Evolutionary conservation across 2,113 vertebrate species (phyloP), one percentile per base, ranked within the genome.

Genomic region (Nycticebus coucang): DNA sequence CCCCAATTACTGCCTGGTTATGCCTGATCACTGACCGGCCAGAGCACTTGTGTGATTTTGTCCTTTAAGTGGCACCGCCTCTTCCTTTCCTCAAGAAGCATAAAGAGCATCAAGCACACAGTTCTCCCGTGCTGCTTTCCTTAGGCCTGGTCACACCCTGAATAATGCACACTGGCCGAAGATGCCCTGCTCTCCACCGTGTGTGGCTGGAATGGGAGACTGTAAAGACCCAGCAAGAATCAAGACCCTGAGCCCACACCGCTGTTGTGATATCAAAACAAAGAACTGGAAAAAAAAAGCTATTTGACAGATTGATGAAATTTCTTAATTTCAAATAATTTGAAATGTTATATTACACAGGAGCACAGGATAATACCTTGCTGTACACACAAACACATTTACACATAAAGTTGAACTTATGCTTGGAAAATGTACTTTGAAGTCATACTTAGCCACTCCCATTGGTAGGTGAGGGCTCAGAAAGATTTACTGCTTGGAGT

Each of bases 101-200:
- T 18, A 15, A 21, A 10, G 13, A 53, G n/a, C 59, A 21, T 53
- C 59, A 77, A 22, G 4, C 9, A 60, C 12, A 7, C 8, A 66
- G 13, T 9, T 12, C 4, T 4, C 30, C 1, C 11, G 14, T 2
- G 15, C 2, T 22, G 5, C 28, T 21, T 24, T 19, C 33, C 28
- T 17, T 4, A 7, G 13, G 0, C 0, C 30, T 10, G 17, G 6
- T 50, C n/a, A 64, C 2, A 4, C 28, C 22, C 24, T 2, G 4
- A 28, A 33, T n/a, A 0, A 9, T 13, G 8, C 26, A 57, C 53
- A 15, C 17, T 28, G 74, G 2, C 18, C 21, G 14, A 9, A 37
- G 19, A 55, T 17, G 10, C 8, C 28, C 53, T 9, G 1, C 14
- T 53, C 30, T 50, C 6, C 15, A 21, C 0, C 1, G 17, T 5